These are phyloP conservation scores for Blastobasis adustella DNA, from an alignment of 2,888 invertebrate genomes.

Conservation along the genomic window DNA sequence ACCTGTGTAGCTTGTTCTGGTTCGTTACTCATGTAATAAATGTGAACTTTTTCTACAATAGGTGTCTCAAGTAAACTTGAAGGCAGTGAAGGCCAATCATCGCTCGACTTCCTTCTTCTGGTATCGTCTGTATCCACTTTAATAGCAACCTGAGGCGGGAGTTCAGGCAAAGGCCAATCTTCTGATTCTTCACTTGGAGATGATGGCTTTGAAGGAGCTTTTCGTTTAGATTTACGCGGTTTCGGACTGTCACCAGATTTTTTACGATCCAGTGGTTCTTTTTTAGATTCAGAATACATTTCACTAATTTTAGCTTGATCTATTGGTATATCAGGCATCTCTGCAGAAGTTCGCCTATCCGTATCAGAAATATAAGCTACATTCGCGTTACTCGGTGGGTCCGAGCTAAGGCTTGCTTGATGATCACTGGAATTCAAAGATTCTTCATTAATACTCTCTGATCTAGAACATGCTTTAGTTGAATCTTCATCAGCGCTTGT, in stretches of 20 bases:
- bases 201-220: constrained; percentile 55
- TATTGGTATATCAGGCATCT: constrained; percentile 89
- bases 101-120: constrained; percentile 71
- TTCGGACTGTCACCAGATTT: constrained; percentile 38
- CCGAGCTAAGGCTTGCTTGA: constrained; percentile 89
- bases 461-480: constrained; percentile 88
- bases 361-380: constrained; percentile 85
- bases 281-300: constrained; percentile 72
- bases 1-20: constrained; percentile 87
- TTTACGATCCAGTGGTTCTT: constrained; percentile 47
- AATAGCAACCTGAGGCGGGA: constrained; percentile 74
- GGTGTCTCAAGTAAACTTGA: constrained; percentile 82
- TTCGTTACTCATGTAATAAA: constrained; percentile 85
- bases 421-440: constrained; percentile 89
- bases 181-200: constrained; percentile 79
- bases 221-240: constrained; percentile 45
- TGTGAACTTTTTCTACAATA: constrained; percentile 84
- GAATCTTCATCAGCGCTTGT: constrained; percentile 90
- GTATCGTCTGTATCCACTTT: constrained; percentile 36
- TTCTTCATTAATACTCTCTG: constrained; percentile 89
- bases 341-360: constrained; percentile 87
- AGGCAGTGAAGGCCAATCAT: constrained; percentile 88
- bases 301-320: constrained; percentile 78
- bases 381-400: constrained; percentile 84
- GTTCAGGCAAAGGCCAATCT: constrained; percentile 84